A percentile compares a stretch with the other conserved stretches of the same genome.
These are phyloP conservation scores for Zaprionus capensis DNA, from an alignment of 1,140 invertebrate species.

Conservation along the genomic window DNA sequence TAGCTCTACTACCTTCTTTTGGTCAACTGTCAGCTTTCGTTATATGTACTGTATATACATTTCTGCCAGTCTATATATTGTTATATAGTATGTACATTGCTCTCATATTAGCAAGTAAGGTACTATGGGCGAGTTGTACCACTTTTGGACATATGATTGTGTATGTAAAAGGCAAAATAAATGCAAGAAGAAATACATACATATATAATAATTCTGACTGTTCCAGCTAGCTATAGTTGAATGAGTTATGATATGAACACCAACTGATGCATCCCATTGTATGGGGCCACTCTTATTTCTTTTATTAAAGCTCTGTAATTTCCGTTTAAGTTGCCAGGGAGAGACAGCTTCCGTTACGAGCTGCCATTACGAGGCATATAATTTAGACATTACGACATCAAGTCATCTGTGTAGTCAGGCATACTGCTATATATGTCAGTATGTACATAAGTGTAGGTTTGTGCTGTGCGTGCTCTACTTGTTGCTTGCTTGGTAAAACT, in stretches of 20 bases:
- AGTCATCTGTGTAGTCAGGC: constrained; percentile 24
- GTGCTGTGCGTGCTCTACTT: background rate
- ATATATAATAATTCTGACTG: background rate
- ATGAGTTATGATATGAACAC: background rate
- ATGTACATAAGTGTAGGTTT: background rate
- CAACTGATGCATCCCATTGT: constrained; percentile 15
- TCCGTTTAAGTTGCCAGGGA: constrained; percentile 73
- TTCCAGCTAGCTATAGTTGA: background rate
- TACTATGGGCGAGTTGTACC: constrained; percentile 20
- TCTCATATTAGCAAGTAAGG: constrained; percentile 10
- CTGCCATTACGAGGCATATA: constrained; percentile 75
- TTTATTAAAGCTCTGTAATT: constrained; percentile 79
- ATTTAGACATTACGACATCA: constrained; percentile 75
- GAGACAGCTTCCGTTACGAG: constrained; percentile 71
- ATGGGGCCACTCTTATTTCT: constrained; percentile 64
- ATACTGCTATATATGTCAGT: background rate
- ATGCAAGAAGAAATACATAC: background rate
- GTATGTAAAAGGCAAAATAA: background rate
- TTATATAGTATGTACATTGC: constrained; percentile 13
- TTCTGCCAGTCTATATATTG: background rate
- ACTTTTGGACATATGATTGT: background rate
- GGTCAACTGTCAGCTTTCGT: constrained; percentile 54
- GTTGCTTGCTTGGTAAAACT: background rate
- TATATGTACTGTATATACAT: constrained; percentile 11
- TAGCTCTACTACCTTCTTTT: background rate